Base-by-base conservation (phyloP, 2,888 invertebrate species). In the Amorpha juglandis region DNA sequence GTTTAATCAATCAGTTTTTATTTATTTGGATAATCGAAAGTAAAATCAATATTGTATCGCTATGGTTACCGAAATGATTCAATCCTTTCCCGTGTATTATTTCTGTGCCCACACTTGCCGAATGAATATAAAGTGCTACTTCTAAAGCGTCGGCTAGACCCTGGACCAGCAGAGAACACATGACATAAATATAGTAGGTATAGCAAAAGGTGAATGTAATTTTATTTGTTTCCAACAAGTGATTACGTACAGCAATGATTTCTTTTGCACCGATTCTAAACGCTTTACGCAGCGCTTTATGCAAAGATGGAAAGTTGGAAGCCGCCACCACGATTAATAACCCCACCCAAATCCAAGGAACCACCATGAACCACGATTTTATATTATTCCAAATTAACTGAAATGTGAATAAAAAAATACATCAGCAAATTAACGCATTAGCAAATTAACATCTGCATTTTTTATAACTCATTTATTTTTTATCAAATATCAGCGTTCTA, bases 321-420 rank as follows among this genome's bases (percentile, higher is more conserved):
- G 76, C 55, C n/a, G 82, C 81, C 16, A 78, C 75, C 12, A 77
- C 52, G 6, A 79, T 48, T 62, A 92, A 70, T 53, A 86, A 50
- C 14, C 70, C 11, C 6, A 77, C 70, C 92, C 92, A 92, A 52
- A 84, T 27, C 78, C 85, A 86, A 1, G 92, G 92, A 48, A 91
- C 68, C 1, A 78, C 64, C 55, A 84, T 66, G 58, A 90, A 73
- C 86, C 89, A 89, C 9, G 77, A 67, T n/a, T 78, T 71, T 63
- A 82, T 75, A 65, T 90, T 92, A 72, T 92, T 92, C 90, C 89
- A 92, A 47, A 90, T 77, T 67, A 91, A 71, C 92, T 92, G 69
- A 70, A 84, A 84, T 50, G 2, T 16, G 8, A 55, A 16, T 35
- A 1, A 27, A 27, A 3, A 27, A 27, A 27, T 27, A 27, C 27